phyloP scores from a whole-genome alignment of 2,113 vertebrate genomes.

The Gymnogyps californianus region DNA sequence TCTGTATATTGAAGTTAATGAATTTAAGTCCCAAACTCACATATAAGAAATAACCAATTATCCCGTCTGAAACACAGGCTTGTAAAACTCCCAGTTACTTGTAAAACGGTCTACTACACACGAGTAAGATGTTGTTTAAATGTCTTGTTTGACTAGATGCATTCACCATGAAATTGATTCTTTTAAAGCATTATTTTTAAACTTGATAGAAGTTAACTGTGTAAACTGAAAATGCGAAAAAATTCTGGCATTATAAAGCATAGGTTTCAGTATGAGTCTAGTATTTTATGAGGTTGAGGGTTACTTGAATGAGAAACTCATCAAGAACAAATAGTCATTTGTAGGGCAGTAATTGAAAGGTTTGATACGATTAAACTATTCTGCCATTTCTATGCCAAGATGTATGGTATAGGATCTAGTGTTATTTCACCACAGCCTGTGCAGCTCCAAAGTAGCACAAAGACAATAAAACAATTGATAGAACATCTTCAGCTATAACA shows the following conservation, averaged over 20 bases:
- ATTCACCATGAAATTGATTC: conserved; percentile 90
- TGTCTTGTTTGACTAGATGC: conserved; percentile 77
- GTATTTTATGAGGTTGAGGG: conserved; percentile 15
- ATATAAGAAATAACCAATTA: conserved; percentile 88
- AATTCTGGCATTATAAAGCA: conserved; percentile 3
- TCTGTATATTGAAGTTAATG: conserved; percentile 65
- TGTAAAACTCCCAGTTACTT: conserved; percentile 88
- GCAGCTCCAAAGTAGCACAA: neutral
- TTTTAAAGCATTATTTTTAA: conserved; percentile 73
- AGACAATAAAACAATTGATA: neutral
- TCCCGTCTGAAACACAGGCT: conserved; percentile 85
- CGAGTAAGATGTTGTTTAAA: conserved; percentile 78
- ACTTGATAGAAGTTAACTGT: conserved; percentile 61
- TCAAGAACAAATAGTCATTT: neutral
- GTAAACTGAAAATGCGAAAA: conserved; percentile 47
- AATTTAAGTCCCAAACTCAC: conserved; percentile 80
- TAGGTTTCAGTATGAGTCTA: neutral
- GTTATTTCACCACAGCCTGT: neutral
- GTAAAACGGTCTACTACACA: conserved; percentile 87
- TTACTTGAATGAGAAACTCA: neutral
- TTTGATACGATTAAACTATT: neutral
- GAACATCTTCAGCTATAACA: neutral
- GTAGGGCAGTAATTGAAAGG: neutral
- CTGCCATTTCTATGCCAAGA: neutral
- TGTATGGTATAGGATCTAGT: neutral